A percentile compares a stretch with the other conserved stretches of the same genome.
Conservation (phyloP, 2,888 invertebrate species). For the Caenorhabditis panamensis region DNA sequence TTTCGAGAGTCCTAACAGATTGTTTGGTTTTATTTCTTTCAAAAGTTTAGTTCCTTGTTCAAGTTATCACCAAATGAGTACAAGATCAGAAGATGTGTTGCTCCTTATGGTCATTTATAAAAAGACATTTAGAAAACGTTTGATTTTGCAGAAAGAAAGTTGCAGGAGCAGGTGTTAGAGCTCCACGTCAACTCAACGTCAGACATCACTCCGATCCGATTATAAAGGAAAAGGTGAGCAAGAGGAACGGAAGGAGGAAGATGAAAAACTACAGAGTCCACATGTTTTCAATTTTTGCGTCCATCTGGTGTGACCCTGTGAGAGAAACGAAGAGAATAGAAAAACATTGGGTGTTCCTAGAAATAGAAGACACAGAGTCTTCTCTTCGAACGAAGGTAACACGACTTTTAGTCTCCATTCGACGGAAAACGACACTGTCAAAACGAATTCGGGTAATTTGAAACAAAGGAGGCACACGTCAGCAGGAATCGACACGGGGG, state of each 20-base stretch:
- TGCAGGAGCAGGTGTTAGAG: constrained; percentile 6
- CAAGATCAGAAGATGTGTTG: neutral
- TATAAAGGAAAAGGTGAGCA: neutral
- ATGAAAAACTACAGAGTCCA: constrained; percentile 3
- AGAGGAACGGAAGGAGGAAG: neutral
- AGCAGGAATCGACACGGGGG: neutral
- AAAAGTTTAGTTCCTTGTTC: neutral
- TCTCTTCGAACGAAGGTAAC: neutral
- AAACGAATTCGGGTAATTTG: neutral
- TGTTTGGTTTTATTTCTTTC: neutral
- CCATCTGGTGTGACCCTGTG: neutral
- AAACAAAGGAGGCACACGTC: constrained; percentile 7
- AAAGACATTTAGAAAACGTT: neutral
- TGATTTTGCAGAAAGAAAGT: neutral
- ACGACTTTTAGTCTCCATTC: neutral
- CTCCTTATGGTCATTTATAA: too few relatives aligned
- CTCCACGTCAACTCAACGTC: neutral
- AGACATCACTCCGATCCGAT: constrained; percentile 15
- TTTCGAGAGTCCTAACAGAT: constrained; percentile 1
- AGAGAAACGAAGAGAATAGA: constrained; percentile 1
- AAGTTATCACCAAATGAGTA: neutral
- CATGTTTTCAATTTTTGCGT: constrained; percentile 19
- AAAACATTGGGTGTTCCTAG: constrained; percentile 2
- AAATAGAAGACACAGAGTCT: constrained; percentile 1
- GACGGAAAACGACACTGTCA: neutral